Evolutionary conservation across 2,797 vertebrate genomes (phyloP), one percentile per base, ranked within the genome.

Genomic region (Molossus alvarezi): DNA sequence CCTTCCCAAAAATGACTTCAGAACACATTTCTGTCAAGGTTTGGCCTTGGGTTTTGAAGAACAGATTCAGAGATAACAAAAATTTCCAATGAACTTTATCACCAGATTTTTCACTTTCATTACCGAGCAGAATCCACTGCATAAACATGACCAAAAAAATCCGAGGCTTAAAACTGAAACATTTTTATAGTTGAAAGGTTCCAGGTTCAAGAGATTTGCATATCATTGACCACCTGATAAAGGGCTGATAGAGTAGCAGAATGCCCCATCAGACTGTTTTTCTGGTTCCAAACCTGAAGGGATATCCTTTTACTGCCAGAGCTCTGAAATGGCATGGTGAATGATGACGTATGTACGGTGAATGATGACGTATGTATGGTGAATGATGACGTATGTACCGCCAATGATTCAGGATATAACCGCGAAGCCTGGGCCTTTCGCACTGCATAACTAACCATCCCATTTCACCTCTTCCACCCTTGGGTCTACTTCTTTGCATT

Each of bases 1-100:
- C 55, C 76, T 90, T 94, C 62, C 75, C 80, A 13, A 92, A 88
- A 88, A 53, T 84, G n/a, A 91, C 45, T 94, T 97, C 23, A 87
- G 88, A 95, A 95, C 62, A 57, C 53, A 86, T 91, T 83, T 96
- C 76, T 86, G 93, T 82, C 73, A 94, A 79, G 4, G 3, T 55
- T 93, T 95, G 71, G 25, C 23, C 64, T 77, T 95, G 25, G 33
- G 67, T 65, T 83, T 90, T 91, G 69, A 88, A 83, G 71, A 92
- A 27, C 6, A 86, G 51, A 79, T 29, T 67, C 37, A 91, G 53
- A 11, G 58, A 76, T 91, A 84, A 85, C 41, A 94, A 94, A 95
- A 84, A 55, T 67, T 23, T 90, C 55, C 75, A 81, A 2, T 86
- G 89, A 94, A 95, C 75, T 92, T 83, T 88, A 81, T 58, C 81